Conservation (phyloP, 2,888 invertebrate genomes). For the Acleris laterana region DNA sequence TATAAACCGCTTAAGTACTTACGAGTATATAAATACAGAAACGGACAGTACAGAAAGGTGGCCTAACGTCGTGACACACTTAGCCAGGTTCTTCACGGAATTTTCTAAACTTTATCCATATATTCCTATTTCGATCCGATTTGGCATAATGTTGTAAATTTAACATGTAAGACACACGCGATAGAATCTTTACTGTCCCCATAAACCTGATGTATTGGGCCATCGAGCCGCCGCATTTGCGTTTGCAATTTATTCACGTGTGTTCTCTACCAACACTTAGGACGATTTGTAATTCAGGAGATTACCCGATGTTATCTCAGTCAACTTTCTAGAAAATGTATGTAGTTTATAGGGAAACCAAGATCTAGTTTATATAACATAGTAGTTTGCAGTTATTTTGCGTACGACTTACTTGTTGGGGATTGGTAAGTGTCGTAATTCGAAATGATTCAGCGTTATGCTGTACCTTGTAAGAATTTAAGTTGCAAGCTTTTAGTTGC, state of each 20-base stretch:
- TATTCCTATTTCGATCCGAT: too few species aligned
- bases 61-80: too few species aligned
- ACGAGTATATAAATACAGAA: too few species aligned
- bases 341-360: slow-evolving; percentile 14
- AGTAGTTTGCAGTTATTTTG: slow-evolving; percentile 18
- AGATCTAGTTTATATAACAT: slow-evolving; percentile 26
- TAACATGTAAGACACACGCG: too few species aligned
- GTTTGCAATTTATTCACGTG: slow-evolving; percentile 13
- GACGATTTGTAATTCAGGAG: slow-evolving; percentile 28
- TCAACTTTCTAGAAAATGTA: slow-evolving; percentile 29
- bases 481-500: not conserved
- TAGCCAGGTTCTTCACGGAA: too few species aligned
- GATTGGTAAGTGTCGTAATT: not conserved
- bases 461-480: not conserved
- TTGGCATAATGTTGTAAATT: too few species aligned
- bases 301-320: slow-evolving; percentile 27
- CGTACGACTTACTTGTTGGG: not conserved
- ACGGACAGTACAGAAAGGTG: too few species aligned
- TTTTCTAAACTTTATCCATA: too few species aligned
- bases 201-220: too few species aligned
- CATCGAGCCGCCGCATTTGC: not conserved
- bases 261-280: slow-evolving; percentile 2
- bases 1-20: too few species aligned
- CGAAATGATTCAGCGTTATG: not conserved
- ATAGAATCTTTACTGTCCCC: too few species aligned